Base-by-base conservation (phyloP, 1,140 invertebrate genomes). In the Campoletis sonorensis region DNA sequence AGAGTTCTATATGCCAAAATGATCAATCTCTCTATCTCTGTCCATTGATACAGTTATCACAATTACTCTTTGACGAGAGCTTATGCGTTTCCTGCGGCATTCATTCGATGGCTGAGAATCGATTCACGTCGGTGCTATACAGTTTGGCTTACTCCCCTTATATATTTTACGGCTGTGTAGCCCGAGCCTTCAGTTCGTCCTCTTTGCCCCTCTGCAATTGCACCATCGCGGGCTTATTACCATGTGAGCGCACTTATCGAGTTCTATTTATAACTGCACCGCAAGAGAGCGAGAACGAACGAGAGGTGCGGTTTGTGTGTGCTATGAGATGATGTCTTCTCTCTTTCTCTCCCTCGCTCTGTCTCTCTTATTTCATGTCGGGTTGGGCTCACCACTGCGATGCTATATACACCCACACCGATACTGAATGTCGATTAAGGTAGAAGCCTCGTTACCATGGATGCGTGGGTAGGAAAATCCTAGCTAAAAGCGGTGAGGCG, bases 401-500 rank as follows among this genome's bases (percentile, higher is more conserved):
- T 84, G 84, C 83, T 81, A 37, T 81, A 37, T 26, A 64, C 61
- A 26, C 61, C 61, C 61, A 64, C 61, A 64, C 61, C 11, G 61
- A 23, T 27, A 40, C 54, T 30, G 51, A 64, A 61, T 77, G 73
- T 77, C 73, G 73, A 84, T 88, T 86, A 85, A 84, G 85, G 40
- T 45, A 45, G 40, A 45, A 45, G 40, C 40, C 84, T 88, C 86
- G 61, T 58, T 58, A 58, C 54, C 21, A 45, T 45, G 40, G 40
- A 45, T 45, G 40, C 40, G 40, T 45, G 40, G 40, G 40, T 45
- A 45, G 40, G 40, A 10, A 45, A 45, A 45, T 45, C 40, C 40
- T 45, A 45, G 40, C 21, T 58, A 58, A 58, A n/a, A 23, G 54
- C 54, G 54, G 18, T 21, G 18, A 21, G 18, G 54, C 54, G 54